These are phyloP conservation scores for Epiblema foenella DNA, from an alignment of 2,888 invertebrate genomes.

Conservation along the genomic window DNA sequence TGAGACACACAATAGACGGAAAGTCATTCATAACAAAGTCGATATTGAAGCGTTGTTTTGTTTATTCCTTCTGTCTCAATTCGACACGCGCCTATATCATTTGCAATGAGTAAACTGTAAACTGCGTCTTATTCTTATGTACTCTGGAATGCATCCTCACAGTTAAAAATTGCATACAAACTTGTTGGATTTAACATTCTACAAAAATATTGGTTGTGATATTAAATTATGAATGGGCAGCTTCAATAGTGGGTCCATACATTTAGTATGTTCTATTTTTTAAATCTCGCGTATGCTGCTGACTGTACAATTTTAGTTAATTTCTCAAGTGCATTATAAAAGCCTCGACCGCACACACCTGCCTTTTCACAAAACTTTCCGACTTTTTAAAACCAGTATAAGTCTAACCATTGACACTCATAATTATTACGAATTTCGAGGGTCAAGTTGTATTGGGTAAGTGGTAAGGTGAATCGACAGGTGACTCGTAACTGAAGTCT, in stretches of 20 bases:
- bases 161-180: too few species aligned
- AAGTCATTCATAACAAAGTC: conserved; percentile 39
- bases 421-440: background rate
- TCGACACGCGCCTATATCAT: conserved; percentile 9
- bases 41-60: conserved; percentile 25
- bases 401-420: background rate
- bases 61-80: conserved; percentile 2
- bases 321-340: conserved; percentile 41
- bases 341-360: conserved; percentile 14
- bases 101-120: background rate
- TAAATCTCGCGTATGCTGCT: too few species aligned
- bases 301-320: too few species aligned
- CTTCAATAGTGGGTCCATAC: too few species aligned
- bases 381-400: background rate
- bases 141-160: too few species aligned
- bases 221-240: too few species aligned
- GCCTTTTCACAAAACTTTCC: background rate
- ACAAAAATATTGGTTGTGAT: too few species aligned
- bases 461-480: background rate
- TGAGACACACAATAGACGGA: conserved; percentile 41
- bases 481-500: background rate
- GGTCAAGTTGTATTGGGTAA: background rate
- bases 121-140: too few species aligned
- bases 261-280: too few species aligned
- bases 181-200: too few species aligned